Conservation (phyloP, 1,140 invertebrate species). For the Temnothorax curvispinosus region DNA sequence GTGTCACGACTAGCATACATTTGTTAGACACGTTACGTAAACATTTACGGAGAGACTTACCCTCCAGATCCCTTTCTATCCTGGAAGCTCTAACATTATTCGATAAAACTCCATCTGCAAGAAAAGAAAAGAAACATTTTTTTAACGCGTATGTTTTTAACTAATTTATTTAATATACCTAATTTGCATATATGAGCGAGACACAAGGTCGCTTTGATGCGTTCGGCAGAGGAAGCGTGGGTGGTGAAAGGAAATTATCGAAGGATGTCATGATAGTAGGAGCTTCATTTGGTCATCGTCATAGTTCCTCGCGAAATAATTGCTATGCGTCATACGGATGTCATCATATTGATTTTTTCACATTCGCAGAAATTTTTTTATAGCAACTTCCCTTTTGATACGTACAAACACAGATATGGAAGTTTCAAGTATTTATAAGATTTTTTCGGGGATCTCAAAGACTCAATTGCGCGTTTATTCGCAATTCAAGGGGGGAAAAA, state of each 20-base stretch:
- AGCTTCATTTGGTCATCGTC: slow-evolving; percentile 44
- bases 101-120: slow-evolving; percentile 68
- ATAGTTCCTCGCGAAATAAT: slow-evolving; percentile 41
- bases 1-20: slow-evolving; percentile 46
- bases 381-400: not conserved
- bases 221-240: slow-evolving; percentile 51
- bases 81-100: slow-evolving; percentile 67
- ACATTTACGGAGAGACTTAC: slow-evolving; percentile 51
- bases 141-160: not conserved
- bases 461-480: not conserved
- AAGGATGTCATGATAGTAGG: slow-evolving; percentile 39
- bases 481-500: not conserved
- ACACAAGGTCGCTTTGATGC: slow-evolving; percentile 24
- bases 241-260: slow-evolving; percentile 63
- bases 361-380: not conserved
- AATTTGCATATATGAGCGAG: not conserved
- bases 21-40: slow-evolving; percentile 29
- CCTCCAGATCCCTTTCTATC: slow-evolving; percentile 74
- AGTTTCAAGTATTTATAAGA: not conserved
- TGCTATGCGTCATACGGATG: slow-evolving; percentile 49
- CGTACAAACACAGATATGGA: not conserved
- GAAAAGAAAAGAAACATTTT: not conserved
- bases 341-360: not conserved
- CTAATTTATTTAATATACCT: not conserved
- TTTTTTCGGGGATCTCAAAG: not conserved